These are phyloP conservation scores for Isurus oxyrinchus DNA, from an alignment of 2,113 vertebrate genomes.

Conservation along the genomic window DNA sequence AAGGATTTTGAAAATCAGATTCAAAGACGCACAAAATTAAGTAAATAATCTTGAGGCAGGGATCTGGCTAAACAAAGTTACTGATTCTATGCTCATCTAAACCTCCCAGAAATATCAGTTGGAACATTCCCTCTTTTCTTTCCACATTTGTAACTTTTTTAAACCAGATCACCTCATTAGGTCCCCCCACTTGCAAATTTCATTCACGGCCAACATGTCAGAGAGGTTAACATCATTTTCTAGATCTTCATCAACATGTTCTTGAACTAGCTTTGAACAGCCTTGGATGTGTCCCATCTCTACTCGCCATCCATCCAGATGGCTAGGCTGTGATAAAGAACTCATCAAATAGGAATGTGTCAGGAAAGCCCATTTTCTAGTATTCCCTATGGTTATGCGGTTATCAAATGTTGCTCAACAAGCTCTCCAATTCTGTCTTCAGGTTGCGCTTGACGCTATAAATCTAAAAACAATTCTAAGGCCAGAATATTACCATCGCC, in stretches of 20 bases:
- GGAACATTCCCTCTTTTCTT: neutral
- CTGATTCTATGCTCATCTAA: no score
- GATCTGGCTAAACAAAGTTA: constrained; percentile 38
- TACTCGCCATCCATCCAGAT: neutral
- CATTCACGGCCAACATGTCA: neutral
- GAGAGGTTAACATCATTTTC: neutral
- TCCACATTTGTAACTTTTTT: no score
- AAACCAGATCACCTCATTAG: neutral
- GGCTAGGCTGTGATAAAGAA: neutral
- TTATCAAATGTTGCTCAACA: neutral
- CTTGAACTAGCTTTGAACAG: neutral
- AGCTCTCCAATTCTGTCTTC: neutral
- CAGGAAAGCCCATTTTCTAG: neutral
- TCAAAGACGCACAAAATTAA: constrained; percentile 53
- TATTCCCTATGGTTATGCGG: neutral
- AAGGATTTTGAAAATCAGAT: constrained; percentile 49
- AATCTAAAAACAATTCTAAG: no score
- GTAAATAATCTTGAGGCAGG: constrained; percentile 47
- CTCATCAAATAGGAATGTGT: neutral
- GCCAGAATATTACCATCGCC: no score
- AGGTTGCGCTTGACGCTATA: neutral
- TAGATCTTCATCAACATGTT: neutral
- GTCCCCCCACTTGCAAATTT: no score
- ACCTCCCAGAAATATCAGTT: neutral
- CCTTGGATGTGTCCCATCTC: neutral